Evolutionary conservation across 1,140 invertebrate genomes (phyloP).

Genomic region (Zaprionus davidi): DNA sequence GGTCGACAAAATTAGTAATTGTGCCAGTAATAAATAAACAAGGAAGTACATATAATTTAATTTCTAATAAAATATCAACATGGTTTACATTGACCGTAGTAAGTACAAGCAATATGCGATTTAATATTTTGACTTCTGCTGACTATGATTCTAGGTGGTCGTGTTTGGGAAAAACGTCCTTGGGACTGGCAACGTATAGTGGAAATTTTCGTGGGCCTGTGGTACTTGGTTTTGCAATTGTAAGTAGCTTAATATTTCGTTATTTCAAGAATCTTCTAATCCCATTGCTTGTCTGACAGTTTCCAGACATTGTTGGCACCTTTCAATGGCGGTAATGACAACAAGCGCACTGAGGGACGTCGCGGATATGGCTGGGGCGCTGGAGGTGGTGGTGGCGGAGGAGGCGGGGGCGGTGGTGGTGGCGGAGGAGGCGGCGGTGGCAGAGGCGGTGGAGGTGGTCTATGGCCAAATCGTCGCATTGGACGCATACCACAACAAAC

Average conservation of each 20-base stretch:
- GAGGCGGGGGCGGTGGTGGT: constrained; percentile 41
- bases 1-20: constrained; percentile 5
- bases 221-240: constrained; percentile 65
- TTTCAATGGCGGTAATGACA: constrained; percentile 42
- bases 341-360: constrained; percentile 30
- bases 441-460: constrained; percentile 45
- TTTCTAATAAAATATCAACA: constrained; percentile 1
- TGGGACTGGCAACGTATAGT: constrained; percentile 65
- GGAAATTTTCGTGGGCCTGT: constrained; percentile 61
- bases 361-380: constrained; percentile 53
- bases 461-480: constrained; percentile 68
- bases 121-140: not conserved
- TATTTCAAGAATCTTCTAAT: not conserved
- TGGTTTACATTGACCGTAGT: constrained; percentile 32
- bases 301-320: constrained; percentile 62
- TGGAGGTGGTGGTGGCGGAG: constrained; percentile 38
- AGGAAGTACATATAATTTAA: not conserved
- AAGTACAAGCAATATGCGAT: not conserved
- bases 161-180: constrained; percentile 73
- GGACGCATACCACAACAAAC: constrained; percentile 62
- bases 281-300: constrained; percentile 13
- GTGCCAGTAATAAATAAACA: constrained; percentile 17
- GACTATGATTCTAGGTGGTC: constrained; percentile 51
- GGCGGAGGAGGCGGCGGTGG: constrained; percentile 41
- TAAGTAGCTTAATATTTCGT: constrained; percentile 33